Evolutionary conservation across 2,113 vertebrate species (phyloP).

Genomic region (Dendropsophus ebraccatus): DNA sequence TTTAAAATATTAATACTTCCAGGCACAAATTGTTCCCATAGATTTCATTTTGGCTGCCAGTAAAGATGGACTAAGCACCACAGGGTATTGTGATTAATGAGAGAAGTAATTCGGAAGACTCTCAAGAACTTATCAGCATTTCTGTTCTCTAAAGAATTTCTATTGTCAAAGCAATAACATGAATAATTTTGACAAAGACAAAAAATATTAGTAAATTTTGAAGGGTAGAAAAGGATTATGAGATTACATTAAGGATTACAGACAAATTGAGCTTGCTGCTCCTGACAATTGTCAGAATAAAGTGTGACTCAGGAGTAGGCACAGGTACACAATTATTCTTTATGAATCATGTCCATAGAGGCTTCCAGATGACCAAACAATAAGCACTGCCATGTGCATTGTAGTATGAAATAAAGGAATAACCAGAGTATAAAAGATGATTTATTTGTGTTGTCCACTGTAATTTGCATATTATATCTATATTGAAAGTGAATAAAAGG

Average conservation of each 20-base stretch:
- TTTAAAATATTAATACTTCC: slow-evolving; percentile 10
- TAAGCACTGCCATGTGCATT: neutral
- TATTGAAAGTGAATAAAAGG: neutral
- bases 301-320: neutral
- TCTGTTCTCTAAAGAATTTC: slow-evolving; percentile 15
- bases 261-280: slow-evolving; percentile 18
- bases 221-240: slow-evolving; percentile 9
- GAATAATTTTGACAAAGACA: slow-evolving; percentile 38
- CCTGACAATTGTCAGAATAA: neutral
- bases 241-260: slow-evolving; percentile 42
- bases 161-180: slow-evolving; percentile 45
- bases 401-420: neutral
- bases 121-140: slow-evolving; percentile 34
- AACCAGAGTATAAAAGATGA: neutral
- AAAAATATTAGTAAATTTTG: neutral
- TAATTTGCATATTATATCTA: neutral
- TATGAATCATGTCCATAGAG: neutral
- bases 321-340: neutral
- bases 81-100: slow-evolving; percentile 37
- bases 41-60: slow-evolving; percentile 33
- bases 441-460: neutral
- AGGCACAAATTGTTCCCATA: slow-evolving; percentile 32
- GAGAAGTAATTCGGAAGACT: slow-evolving; percentile 35
- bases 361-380: neutral
- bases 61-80: slow-evolving; percentile 21